Evolutionary conservation across 2,888 invertebrate species (phyloP).

Genomic region (Acleris cristana): DNA sequence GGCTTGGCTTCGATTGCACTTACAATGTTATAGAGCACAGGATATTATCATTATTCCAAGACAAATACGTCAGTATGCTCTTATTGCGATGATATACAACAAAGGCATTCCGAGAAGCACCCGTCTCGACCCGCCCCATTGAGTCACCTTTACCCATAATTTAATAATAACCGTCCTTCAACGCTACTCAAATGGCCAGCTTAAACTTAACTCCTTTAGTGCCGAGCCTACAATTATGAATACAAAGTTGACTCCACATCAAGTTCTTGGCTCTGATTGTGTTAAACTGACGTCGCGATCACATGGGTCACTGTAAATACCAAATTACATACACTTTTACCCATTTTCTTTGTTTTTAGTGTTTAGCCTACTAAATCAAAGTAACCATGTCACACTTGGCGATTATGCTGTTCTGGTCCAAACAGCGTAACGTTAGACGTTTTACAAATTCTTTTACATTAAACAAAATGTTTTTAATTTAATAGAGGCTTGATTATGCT

Average conservation of each 20-base stretch:
- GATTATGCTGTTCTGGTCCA: too few species aligned
- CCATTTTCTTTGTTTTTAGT: too few species aligned
- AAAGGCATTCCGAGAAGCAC: conserved; percentile 77
- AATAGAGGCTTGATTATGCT: conserved; percentile 15
- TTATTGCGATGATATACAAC: conserved; percentile 80
- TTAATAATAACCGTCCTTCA: conserved; percentile 67
- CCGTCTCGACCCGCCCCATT: conserved; percentile 70
- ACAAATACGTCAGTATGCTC: conserved; percentile 49
- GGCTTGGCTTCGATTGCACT: too few species aligned
- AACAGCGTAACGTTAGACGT: too few species aligned
- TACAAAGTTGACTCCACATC: too few species aligned
- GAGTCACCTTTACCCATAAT: conserved; percentile 74
- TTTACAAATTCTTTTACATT: too few species aligned
- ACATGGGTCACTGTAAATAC: too few species aligned
- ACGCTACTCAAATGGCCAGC: conserved; percentile 22
- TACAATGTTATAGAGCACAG: background rate
- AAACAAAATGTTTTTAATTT: conserved; percentile 12
- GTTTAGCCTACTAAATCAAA: too few species aligned
- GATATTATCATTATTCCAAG: background rate
- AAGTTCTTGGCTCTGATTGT: too few species aligned
- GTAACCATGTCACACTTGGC: background rate
- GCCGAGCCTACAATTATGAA: too few species aligned
- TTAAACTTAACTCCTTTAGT: background rate
- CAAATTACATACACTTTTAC: too few species aligned
- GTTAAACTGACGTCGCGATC: too few species aligned